These are phyloP conservation scores for Rhinogobio ventralis DNA, from an alignment of 2,797 vertebrate genomes.

Conservation along the genomic window DNA sequence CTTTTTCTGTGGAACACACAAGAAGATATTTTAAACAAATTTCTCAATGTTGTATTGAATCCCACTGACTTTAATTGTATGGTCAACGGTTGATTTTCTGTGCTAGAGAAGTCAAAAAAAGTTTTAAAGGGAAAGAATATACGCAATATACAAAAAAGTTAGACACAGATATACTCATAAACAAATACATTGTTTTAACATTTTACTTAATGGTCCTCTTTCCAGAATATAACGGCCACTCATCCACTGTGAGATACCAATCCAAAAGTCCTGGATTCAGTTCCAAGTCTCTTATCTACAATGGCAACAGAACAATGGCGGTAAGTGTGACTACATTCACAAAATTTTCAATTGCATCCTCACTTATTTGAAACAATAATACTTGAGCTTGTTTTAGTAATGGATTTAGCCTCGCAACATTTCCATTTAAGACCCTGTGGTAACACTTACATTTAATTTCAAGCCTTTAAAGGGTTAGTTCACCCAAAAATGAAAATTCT, in stretches of 20 bases:
- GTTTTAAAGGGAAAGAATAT: not conserved
- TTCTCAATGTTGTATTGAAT: not conserved
- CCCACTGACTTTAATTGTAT: not conserved
- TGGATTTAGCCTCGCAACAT: not conserved
- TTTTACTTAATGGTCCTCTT: conserved; percentile 28
- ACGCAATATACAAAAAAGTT: not conserved
- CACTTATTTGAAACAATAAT: not conserved
- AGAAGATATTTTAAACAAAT: not conserved
- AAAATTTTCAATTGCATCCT: not conserved
- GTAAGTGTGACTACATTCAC: conserved; percentile 70
- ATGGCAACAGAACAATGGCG: conserved; percentile 71
- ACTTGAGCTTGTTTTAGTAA: not conserved
- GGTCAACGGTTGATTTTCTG: not conserved
- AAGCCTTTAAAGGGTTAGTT: not conserved
- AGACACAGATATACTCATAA: not conserved
- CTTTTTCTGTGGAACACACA: not conserved
- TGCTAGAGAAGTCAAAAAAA: not conserved
- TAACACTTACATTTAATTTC: not conserved
- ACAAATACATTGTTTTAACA: not conserved
- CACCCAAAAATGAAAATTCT: no score
- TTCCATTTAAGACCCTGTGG: not conserved
- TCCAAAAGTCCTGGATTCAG: conserved; percentile 72
- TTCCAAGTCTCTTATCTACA: conserved; percentile 77
- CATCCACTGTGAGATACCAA: conserved; percentile 63
- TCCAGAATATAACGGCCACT: conserved; percentile 67